Evolutionary conservation across 2,797 vertebrate genomes (phyloP).

Genomic region (Cossypha caffra): DNA sequence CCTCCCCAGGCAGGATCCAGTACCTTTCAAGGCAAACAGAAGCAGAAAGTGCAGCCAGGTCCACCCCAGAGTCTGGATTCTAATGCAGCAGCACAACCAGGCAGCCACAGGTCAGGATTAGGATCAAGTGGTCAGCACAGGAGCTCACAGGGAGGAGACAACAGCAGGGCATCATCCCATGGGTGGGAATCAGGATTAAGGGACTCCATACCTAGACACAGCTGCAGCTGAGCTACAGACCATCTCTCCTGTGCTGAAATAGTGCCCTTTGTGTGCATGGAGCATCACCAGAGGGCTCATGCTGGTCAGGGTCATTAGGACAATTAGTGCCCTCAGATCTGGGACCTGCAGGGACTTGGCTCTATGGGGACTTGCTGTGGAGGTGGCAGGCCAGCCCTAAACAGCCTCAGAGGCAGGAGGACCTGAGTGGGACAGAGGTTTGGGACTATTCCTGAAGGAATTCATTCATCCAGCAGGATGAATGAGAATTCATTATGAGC

Average conservation of each 20-base stretch:
- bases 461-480: neutral
- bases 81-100: rapidly evolving
- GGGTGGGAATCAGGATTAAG: neutral
- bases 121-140: rapidly evolving
- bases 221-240: rapidly evolving
- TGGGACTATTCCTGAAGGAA: neutral
- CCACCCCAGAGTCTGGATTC: neutral
- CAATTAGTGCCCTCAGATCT: neutral
- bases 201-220: rapidly evolving
- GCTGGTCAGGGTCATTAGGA: neutral
- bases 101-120: neutral
- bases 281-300: neutral
- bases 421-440: neutral
- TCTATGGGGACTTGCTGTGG: neutral
- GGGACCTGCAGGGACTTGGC: neutral
- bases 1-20: neutral
- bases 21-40: neutral
- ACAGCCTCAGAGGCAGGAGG: neutral
- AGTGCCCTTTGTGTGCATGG: rapidly evolving
- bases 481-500: neutral
- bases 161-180: rapidly evolving
- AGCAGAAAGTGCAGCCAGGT: neutral
- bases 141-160: rapidly evolving
- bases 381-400: no score
- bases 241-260: neutral